These are phyloP conservation scores for Cryptocephalus primarius DNA, from an alignment of 2,888 invertebrate genomes.

Conservation along the genomic window DNA sequence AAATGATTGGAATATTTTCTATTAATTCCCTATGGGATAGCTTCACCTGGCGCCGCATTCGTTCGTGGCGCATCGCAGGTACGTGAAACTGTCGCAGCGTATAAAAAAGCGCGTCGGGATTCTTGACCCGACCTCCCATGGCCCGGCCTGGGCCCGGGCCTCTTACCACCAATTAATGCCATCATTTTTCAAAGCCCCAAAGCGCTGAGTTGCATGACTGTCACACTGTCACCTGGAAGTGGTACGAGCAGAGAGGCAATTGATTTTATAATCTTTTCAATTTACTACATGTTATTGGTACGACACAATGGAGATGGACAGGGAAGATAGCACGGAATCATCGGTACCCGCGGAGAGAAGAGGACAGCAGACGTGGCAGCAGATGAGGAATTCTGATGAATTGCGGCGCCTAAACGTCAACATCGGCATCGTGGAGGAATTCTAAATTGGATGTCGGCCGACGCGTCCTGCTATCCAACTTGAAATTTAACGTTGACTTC, in stretches of 20 bases:
- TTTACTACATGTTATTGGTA: slow-evolving; percentile 40
- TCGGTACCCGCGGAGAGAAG: slow-evolving; percentile 16
- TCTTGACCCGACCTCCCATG: too few relatives aligned
- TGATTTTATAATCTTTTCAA: slow-evolving; percentile 40
- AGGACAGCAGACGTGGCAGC: neutral
- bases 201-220: neutral
- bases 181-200: neutral
- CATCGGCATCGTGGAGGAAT: neutral
- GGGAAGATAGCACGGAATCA: slow-evolving; percentile 29
- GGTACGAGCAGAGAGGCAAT: slow-evolving; percentile 23
- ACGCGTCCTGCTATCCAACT: neutral
- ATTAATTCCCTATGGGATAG: too few relatives aligned
- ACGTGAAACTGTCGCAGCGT: too few relatives aligned
- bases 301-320: slow-evolving; percentile 40
- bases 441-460: neutral
- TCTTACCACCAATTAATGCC: neutral
- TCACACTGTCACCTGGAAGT: neutral
- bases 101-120: too few relatives aligned
- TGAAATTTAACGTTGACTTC: too few relatives aligned
- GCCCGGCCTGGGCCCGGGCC: neutral
- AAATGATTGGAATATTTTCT: too few relatives aligned
- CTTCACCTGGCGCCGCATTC: too few relatives aligned
- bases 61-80: too few relatives aligned
- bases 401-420: slow-evolving; percentile 17
- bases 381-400: slow-evolving; percentile 23